Evolutionary conservation across 92 coral and sea anemone genomes (phyloP).

Genomic region (Pocillopora meandrina): DNA sequence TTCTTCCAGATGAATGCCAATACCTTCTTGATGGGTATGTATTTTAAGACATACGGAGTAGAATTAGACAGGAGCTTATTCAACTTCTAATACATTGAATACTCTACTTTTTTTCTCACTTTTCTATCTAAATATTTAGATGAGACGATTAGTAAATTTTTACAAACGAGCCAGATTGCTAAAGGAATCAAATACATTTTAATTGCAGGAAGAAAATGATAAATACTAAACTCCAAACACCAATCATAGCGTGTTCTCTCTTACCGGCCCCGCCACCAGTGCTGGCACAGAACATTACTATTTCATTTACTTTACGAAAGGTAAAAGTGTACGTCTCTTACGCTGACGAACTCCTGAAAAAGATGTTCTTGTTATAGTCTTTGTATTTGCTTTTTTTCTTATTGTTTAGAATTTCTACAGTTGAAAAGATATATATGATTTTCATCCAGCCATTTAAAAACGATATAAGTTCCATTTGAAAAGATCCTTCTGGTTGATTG

Average conservation of each 20-base stretch:
- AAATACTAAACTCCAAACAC: constrained; percentile 29
- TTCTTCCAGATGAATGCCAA: constrained; percentile 18
- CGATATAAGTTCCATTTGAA: no score
- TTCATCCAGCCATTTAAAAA: no score
- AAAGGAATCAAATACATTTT: background rate
- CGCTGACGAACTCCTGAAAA: no score
- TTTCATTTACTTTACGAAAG: constrained; percentile 14
- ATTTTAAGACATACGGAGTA: background rate
- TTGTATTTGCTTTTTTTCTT: no score
- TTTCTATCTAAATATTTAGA: background rate
- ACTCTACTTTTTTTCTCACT: no score
- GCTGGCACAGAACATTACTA: constrained; percentile 50
- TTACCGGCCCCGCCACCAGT: constrained; percentile 38
- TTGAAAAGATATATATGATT: no score
- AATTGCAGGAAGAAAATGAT: constrained; percentile 6
- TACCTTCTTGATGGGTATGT: constrained; percentile 22
- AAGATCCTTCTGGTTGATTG: no score
- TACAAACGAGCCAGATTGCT: background rate
- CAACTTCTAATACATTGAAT: background rate
- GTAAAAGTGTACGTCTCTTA: background rate
- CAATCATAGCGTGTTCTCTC: constrained; percentile 52
- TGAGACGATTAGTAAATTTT: background rate
- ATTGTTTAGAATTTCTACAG: no score
- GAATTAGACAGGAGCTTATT: background rate
- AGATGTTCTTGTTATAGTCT: no score